Conservation (phyloP, 2,797 vertebrate genomes). For the Dendrocincla tyrannina region DNA sequence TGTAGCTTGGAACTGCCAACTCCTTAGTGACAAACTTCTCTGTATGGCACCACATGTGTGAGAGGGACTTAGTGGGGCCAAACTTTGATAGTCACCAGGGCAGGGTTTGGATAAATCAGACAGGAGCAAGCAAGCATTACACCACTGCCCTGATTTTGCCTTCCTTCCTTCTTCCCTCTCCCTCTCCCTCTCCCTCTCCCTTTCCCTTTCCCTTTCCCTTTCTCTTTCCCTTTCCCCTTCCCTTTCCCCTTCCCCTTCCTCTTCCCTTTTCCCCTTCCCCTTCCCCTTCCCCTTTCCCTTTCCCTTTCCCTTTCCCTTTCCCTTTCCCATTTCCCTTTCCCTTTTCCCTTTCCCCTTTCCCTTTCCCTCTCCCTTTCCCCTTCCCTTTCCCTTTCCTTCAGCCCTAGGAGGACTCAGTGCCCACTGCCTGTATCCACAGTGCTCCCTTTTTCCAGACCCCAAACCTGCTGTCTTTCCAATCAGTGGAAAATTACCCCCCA, state of each 20-base stretch:
- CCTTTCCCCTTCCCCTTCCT: neutral
- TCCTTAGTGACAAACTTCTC: neutral
- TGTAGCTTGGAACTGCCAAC: neutral
- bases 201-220: neutral
- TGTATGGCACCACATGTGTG: rapidly evolving
- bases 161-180: too few species aligned
- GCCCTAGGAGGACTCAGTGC: neutral
- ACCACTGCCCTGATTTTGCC: neutral
- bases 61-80: neutral
- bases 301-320: neutral
- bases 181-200: neutral
- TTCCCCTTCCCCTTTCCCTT: neutral
- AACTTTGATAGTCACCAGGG: neutral
- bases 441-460: neutral
- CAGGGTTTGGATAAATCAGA: neutral
- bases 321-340: neutral
- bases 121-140: neutral
- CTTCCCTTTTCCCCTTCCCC: too few species aligned
- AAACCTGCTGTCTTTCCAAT: slow-evolving; percentile 13
- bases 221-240: neutral
- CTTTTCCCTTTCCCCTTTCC: neutral
- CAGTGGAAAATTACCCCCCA: neutral
- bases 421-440: rapidly evolving
- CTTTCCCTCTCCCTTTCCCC: neutral
- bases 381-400: neutral